phyloP scores from a whole-genome alignment of 2,797 vertebrate genomes.

The Hypotaenidia philippensis region DNA sequence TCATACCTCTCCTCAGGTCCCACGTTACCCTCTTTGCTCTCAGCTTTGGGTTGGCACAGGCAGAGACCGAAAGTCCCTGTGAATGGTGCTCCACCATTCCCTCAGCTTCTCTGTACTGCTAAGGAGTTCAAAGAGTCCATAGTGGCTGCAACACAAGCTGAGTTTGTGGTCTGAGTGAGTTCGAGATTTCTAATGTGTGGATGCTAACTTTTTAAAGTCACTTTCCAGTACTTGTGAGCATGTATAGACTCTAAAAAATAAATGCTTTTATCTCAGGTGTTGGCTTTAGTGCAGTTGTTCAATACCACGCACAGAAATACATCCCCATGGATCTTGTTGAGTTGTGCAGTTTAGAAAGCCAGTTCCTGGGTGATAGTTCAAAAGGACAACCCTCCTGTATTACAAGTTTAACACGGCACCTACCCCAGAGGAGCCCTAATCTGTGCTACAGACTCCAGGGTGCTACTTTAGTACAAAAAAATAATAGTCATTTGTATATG shows the following conservation, averaged over 20 bases:
- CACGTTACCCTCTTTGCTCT: not conserved
- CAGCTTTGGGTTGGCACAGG: not conserved
- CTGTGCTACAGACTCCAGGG: not conserved
- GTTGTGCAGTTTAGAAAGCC: not conserved
- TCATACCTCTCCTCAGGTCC: not conserved
- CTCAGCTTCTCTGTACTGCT: not conserved
- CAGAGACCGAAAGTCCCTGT: not conserved
- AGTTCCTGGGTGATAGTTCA: not conserved
- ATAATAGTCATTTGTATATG: slow-evolving; percentile 2
- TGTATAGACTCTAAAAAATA: not conserved
- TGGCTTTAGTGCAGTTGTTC: not conserved
- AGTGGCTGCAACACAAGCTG: not conserved
- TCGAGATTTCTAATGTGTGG: not conserved
- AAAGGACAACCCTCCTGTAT: not conserved
- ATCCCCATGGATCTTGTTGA: not conserved
- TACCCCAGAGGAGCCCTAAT: not conserved
- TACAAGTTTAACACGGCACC: not conserved
- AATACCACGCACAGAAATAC: not conserved
- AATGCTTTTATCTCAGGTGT: not conserved
- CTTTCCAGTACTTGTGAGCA: not conserved
- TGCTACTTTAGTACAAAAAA: not conserved
- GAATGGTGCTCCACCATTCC: not conserved
- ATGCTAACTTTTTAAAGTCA: not conserved
- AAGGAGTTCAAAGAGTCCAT: not conserved
- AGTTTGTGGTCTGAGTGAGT: not conserved